These are phyloP conservation scores for Cheilosia vernalis DNA, from an alignment of 2,888 invertebrate species.

Conservation along the genomic window DNA sequence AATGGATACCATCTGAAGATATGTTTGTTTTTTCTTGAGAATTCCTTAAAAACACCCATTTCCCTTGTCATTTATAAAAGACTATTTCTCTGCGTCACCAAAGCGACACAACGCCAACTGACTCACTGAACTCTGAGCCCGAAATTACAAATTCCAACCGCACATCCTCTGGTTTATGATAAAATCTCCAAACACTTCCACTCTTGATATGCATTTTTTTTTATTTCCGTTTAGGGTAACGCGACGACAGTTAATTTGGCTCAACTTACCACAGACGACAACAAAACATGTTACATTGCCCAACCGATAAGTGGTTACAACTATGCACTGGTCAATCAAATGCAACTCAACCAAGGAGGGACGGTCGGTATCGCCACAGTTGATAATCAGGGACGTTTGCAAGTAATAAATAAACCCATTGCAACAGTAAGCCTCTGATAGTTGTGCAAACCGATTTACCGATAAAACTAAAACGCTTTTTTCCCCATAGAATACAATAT, in stretches of 20 bases:
- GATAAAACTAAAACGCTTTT: background rate
- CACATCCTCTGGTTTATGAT: background rate
- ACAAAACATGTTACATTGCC: conserved; percentile 90
- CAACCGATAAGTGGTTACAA: conserved; percentile 89
- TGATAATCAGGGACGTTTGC: conserved; percentile 83
- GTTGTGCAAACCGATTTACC: background rate
- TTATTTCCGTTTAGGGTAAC: conserved; percentile 79
- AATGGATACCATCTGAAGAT: too few species aligned
- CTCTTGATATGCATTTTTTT: too few species aligned
- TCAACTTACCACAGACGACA: conserved; percentile 86
- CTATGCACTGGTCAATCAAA: conserved; percentile 93
- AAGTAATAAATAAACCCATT: conserved; percentile 83
- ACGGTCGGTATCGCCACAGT: conserved; percentile 83
- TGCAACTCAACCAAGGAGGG: conserved; percentile 88
- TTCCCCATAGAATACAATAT: conserved; percentile 86
- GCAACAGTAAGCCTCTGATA: conserved; percentile 79
- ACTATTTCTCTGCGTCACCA: too few species aligned
- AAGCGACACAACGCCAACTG: too few species aligned
- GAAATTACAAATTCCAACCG: too few species aligned
- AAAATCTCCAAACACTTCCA: background rate
- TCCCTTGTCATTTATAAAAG: too few species aligned
- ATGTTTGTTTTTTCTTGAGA: too few species aligned
- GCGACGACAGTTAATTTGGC: conserved; percentile 88
- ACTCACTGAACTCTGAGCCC: too few species aligned
- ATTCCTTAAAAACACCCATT: too few species aligned